phyloP scores from a whole-genome alignment of 2,888 invertebrate species.

The Parnassius orleans region DNA sequence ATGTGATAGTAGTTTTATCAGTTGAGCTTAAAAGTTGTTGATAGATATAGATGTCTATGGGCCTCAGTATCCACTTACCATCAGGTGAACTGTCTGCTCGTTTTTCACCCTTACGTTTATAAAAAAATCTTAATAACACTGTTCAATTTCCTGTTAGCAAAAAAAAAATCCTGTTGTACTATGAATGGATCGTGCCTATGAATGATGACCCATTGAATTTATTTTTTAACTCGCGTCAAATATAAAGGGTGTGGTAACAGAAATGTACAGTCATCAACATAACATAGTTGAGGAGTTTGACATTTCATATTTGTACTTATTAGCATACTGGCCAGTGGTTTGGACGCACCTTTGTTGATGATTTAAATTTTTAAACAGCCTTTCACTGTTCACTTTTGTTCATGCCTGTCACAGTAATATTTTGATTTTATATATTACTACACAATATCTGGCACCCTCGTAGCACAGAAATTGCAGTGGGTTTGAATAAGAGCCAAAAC shows the following conservation, averaged over 20 bases:
- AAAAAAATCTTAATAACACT: constrained; percentile 6
- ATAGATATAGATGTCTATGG: no score
- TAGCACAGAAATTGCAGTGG: no score
- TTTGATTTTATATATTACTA: constrained; percentile 11
- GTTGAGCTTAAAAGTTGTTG: no score
- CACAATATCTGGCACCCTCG: neutral
- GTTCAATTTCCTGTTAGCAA: constrained; percentile 20
- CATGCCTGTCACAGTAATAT: constrained; percentile 26
- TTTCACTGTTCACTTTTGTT: constrained; percentile 45
- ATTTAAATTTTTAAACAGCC: constrained; percentile 62
- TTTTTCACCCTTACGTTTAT: no score
- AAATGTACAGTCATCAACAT: constrained; percentile 72
- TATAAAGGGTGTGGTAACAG: constrained; percentile 62
- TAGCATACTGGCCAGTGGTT: constrained; percentile 69
- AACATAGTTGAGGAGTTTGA: constrained; percentile 57
- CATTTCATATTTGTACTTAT: constrained; percentile 62
- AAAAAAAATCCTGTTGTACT: constrained; percentile 20
- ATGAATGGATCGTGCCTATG: constrained; percentile 38
- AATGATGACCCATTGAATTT: constrained; percentile 61
- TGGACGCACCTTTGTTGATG: constrained; percentile 47
- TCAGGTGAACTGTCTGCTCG: no score
- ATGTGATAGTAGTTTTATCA: no score
- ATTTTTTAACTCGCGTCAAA: constrained; percentile 47
- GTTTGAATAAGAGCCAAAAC: no score
- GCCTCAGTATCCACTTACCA: no score